These are phyloP conservation scores for Luperina nickerlii DNA, from an alignment of 2,888 invertebrate species.

Conservation along the genomic window DNA sequence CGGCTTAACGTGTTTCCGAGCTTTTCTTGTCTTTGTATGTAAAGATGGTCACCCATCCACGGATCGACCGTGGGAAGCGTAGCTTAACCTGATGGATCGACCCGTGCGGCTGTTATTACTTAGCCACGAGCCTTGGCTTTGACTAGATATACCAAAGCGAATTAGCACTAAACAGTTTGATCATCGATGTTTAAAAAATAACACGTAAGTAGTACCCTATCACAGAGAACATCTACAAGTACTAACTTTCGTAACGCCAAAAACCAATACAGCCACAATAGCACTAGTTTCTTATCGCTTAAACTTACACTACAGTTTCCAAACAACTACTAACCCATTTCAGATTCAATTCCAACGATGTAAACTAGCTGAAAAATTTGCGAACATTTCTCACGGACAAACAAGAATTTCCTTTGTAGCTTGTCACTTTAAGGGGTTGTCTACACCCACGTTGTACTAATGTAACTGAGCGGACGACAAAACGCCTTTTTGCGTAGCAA, in stretches of 20 bases:
- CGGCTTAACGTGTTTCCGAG: too few relatives aligned
- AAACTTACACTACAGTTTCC: not conserved
- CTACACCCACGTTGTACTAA: conserved; percentile 60
- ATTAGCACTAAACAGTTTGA: not conserved
- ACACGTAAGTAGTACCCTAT: not conserved
- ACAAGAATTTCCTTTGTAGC: conserved; percentile 39
- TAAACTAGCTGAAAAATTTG: conserved; percentile 39
- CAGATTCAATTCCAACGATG: conserved; percentile 35
- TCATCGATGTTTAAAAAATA: not conserved
- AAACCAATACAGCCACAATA: not conserved
- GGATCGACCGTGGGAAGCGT: not conserved
- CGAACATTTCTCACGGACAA: conserved; percentile 32
- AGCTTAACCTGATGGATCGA: too few relatives aligned
- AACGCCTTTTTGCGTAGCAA: conserved; percentile 58
- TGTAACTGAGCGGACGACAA: conserved; percentile 50
- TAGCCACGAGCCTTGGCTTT: not conserved
- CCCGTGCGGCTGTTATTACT: too few relatives aligned
- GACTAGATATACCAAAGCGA: not conserved
- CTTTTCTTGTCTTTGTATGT: not conserved
- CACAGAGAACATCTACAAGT: not conserved
- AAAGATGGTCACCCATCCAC: not conserved
- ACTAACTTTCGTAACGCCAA: not conserved
- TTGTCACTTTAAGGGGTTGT: conserved; percentile 50
- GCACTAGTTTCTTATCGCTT: not conserved
- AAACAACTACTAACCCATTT: conserved; percentile 31